Conservation (phyloP, 1,140 invertebrate genomes). For the Lamellibrachia luymesi region DNA sequence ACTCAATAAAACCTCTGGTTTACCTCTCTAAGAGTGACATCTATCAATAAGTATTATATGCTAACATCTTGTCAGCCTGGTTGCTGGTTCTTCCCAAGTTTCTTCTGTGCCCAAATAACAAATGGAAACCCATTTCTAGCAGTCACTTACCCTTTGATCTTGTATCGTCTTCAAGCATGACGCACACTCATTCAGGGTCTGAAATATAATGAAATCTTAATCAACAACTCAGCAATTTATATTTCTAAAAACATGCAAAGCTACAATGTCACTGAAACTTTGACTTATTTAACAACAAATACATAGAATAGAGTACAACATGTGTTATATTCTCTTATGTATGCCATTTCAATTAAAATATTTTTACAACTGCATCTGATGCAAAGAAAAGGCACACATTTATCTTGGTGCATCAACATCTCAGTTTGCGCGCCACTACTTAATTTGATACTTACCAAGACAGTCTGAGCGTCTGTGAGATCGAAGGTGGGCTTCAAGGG, state of each 20-base stretch:
- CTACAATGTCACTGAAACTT: too few species aligned
- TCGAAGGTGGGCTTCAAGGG: slow-evolving; percentile 63
- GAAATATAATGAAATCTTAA: background rate
- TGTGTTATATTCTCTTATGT: background rate
- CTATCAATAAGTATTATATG: background rate
- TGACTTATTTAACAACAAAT: background rate
- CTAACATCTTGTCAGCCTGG: background rate
- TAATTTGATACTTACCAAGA: slow-evolving; percentile 42
- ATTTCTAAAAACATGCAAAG: background rate
- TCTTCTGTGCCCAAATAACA: background rate
- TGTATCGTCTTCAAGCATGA: slow-evolving; percentile 7
- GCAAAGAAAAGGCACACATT: background rate
- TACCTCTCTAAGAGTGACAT: too few species aligned
- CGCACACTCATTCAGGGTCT: slow-evolving; percentile 12
- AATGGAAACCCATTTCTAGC: background rate
- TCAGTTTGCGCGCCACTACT: background rate
- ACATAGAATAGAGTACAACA: slow-evolving; percentile 4
- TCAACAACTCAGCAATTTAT: background rate
- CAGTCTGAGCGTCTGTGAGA: slow-evolving; percentile 62
- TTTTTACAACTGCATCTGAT: slow-evolving; percentile 14
- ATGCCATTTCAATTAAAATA: slow-evolving; percentile 13
- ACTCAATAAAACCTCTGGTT: too few species aligned
- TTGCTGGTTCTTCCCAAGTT: background rate
- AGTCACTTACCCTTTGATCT: background rate
- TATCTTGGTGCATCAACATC: background rate